Base-by-base conservation (phyloP, 2,888 invertebrate genomes). In the Coenonympha arcania region DNA sequence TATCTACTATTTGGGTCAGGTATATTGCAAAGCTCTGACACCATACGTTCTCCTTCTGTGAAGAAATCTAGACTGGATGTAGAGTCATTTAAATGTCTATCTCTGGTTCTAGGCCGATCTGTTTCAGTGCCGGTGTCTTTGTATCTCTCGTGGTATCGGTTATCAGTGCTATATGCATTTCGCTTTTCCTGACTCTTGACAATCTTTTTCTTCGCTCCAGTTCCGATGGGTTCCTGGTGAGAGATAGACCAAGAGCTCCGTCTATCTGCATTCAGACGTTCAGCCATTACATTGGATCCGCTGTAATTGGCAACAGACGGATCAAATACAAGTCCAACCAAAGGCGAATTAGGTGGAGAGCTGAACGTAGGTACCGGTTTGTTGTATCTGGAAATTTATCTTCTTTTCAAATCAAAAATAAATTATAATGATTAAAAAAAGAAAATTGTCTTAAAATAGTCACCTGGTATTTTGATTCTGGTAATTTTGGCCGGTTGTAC, bases 41-140 rank as follows among this genome's bases (percentile, higher is more conserved):
- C 89, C 89, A 89, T 89, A 62, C 87, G 79, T 58, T 89, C 89
- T 22, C 89, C 89, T 66, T 89, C 89, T 41, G 84, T 87, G 31
- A 87, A 88, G 44, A 89, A 89, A 57, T 89, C 88, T 28, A 89
- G 82, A 60, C 88, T 89, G 2, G 85, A 79, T 2, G 87, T 88
- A 0, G 89, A 89, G 55, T 88, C 88, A 2, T 67, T 77, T 15
- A 85, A 61, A 50, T 73, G 76, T 56, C 78, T 70, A 19, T 84
- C 82, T 58, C 60, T 58, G 57, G 76, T 81, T 45, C 74, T 73
- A 44, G 76, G 76, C 15, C 77, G 71, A n/a, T 82, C 82, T 2
- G 63, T 69, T 43, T 82, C 82, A n/a, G 60, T 63, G 48, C 62
- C 62, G 8, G 56, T 68, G 20, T 84, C 81, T 65, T 81, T 85